Evolutionary conservation across 1,140 invertebrate species (phyloP).

Genomic region (Pachypeltis micranthus): DNA sequence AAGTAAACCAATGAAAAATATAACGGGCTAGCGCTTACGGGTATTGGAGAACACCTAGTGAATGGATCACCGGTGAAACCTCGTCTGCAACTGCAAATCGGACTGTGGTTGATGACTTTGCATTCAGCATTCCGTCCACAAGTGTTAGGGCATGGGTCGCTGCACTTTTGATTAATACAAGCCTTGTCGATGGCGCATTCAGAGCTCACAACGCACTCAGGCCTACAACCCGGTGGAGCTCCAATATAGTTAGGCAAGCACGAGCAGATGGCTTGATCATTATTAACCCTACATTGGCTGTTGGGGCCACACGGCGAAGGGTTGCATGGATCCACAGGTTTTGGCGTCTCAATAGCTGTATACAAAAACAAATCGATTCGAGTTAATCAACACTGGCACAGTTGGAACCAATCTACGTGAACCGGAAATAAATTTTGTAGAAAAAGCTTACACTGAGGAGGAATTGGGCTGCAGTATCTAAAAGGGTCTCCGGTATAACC

Average conservation of each 20-base stretch:
- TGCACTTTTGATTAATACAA: constrained; percentile 44
- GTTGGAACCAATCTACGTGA: not conserved
- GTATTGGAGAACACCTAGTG: constrained; percentile 32
- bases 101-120: constrained; percentile 35
- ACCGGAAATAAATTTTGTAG: not conserved
- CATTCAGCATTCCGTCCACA: constrained; percentile 43
- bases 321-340: constrained; percentile 32
- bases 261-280: constrained; percentile 42
- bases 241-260: constrained; percentile 43
- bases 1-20: not conserved
- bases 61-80: constrained; percentile 29
- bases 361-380: not conserved
- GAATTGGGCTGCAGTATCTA: constrained; percentile 31
- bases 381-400: not conserved
- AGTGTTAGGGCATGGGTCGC: constrained; percentile 43
- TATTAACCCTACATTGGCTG: constrained; percentile 40
- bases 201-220: constrained; percentile 43
- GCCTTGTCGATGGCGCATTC: constrained; percentile 42
- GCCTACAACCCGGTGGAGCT: constrained; percentile 40
- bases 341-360: constrained; percentile 10
- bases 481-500: constrained; percentile 57
- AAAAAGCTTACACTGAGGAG: constrained; percentile 15
- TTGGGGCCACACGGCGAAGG: constrained; percentile 46
- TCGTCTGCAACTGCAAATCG: constrained; percentile 37
- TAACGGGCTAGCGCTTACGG: constrained; percentile 28